Evolutionary conservation across 2,113 vertebrate genomes (phyloP), one percentile per base, ranked within the genome.

Genomic region (Cercocebus atys): DNA sequence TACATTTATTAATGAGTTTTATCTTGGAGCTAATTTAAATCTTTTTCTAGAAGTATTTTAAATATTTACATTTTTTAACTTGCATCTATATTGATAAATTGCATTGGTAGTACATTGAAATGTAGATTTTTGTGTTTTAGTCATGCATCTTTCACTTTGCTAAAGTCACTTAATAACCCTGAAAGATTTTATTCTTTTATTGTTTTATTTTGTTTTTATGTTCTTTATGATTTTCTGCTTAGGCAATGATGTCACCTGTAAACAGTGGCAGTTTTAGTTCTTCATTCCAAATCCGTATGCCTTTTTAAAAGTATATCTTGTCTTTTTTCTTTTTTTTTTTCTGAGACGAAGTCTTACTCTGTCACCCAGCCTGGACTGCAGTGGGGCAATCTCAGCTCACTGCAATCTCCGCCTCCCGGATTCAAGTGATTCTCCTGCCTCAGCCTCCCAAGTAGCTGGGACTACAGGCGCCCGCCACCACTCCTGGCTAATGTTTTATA

Each of bases 201-300:
- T 20, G 35, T 61, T 86, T 68, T 92, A 14, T 70, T 86, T 92
- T 93, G 38, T 32, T 96, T 94, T 70, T 88, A 83, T 88, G 43
- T 0, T 55, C 50, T 70, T n/a, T 10, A 12, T 59, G 30, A 61
- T 70, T 83, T 83, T 92, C 50, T 35, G 17, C 66, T 68, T 68
- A 68, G 30, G 32, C 66, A 16, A n/a, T n/a, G 16, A 68, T 68
- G 32, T 68, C 32, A 68, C 32, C 32, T 8, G 7, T 32, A 35
- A 35, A 35, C 14, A 35, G 66, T 16, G 30, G 61, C 30, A 68
- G 66, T 68, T 68, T 68, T 68, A 68, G 32, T 8, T n/a, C 30
- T 68, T 68, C 32, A 40, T 73, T 73, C 5, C 8, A 12, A 73
- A 73, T 64, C 5, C 17, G 32, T 68, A 18, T 68, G 66, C 66